A percentile compares a stretch with the other conserved stretches of the same genome.
Evolutionary conservation across 2,113 vertebrate genomes (phyloP).

Genomic region (Plotosus lineatus): DNA sequence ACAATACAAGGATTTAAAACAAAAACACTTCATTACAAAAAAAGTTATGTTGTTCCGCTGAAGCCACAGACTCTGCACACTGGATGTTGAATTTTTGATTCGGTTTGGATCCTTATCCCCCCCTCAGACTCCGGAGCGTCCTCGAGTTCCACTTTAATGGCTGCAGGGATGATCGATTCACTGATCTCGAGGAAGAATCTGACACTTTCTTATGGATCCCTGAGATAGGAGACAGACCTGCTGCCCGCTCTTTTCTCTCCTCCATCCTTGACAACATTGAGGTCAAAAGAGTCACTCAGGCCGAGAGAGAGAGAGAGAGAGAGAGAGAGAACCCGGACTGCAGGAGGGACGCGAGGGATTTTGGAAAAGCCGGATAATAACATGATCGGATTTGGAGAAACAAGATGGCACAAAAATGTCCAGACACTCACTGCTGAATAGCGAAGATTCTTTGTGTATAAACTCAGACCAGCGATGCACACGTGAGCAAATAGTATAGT

Average conservation of each 20-base stretch:
- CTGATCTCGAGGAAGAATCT: constrained; percentile 64
- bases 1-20: no score
- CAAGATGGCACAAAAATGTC: background rate
- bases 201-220: constrained; percentile 71
- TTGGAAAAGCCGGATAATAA: constrained; percentile 51
- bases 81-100: constrained; percentile 21
- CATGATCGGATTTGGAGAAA: constrained; percentile 20
- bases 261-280: constrained; percentile 49
- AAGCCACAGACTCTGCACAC: background rate
- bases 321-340: background rate
- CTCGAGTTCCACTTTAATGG: constrained; percentile 57
- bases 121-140: constrained; percentile 52
- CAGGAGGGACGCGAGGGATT: constrained; percentile 41
- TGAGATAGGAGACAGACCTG: constrained; percentile 65
- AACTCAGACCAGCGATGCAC: background rate
- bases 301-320: constrained; percentile 48
- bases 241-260: constrained; percentile 44
- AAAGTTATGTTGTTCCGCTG: background rate
- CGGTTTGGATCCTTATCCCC: background rate
- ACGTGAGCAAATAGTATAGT: background rate
- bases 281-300: constrained; percentile 62
- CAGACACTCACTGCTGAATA: background rate
- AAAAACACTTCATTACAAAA: no score
- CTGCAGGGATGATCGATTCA: constrained; percentile 65
- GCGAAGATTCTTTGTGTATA: background rate